phyloP scores from a whole-genome alignment of 2,797 vertebrate genomes.

The Phoebastria nigripes region DNA sequence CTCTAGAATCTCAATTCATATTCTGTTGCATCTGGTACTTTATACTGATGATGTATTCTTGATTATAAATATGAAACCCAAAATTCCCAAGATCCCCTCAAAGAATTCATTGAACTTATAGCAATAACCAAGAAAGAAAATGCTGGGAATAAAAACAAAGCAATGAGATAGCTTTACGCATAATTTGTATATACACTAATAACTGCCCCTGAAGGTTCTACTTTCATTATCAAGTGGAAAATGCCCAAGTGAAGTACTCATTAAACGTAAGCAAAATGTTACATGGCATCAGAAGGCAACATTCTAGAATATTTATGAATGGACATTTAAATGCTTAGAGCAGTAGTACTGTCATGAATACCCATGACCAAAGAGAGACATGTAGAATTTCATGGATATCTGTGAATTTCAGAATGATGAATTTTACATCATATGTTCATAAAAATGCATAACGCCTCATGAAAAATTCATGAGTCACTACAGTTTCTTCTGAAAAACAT shows the following conservation, averaged over 20 bases:
- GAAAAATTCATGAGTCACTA: conserved; percentile 13
- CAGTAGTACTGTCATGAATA: conserved; percentile 21
- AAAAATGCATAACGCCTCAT: conserved; percentile 22
- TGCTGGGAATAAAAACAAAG: neutral
- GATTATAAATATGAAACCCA: neutral
- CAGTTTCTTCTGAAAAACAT: conserved; percentile 38
- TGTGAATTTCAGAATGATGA: conserved; percentile 27
- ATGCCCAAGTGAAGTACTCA: conserved; percentile 1
- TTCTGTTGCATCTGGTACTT: neutral
- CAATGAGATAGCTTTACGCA: neutral
- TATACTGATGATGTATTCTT: neutral
- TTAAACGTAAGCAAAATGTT: conserved; percentile 21
- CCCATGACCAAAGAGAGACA: conserved; percentile 5
- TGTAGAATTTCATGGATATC: conserved; percentile 24
- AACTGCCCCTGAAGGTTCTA: neutral
- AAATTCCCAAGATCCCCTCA: neutral
- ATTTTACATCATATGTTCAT: conserved; percentile 44
- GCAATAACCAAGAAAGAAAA: neutral
- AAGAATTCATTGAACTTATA: neutral
- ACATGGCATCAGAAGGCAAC: neutral
- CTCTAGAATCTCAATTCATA: neutral
- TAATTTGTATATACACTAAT: neutral
- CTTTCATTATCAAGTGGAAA: conserved; percentile 46
- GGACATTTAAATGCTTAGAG: conserved; percentile 4
- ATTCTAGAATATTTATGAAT: conserved; percentile 41